Base-by-base conservation (phyloP, 23 tunicate species). In the Styela plicata region DNA sequence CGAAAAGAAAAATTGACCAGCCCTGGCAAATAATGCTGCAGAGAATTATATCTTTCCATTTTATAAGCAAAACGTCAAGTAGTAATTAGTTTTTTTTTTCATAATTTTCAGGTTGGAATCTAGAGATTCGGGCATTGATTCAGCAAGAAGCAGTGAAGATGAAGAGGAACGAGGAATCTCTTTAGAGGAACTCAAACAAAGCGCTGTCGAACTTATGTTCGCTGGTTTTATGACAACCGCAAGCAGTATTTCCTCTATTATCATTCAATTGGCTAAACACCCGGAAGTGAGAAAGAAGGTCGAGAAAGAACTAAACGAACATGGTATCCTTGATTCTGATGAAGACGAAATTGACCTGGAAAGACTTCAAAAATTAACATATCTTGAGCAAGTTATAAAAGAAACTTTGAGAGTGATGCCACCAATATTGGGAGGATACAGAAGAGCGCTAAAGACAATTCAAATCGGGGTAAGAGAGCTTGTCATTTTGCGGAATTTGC, bases 401-500 rank as follows among this genome's bases (percentile, higher is more conserved):
- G 98, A 94, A 79, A 88, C 90, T 0, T 81, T 88, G 33, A 53
- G 98, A 22, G 2, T 85, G 31, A 80, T 84, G 36, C 93, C 98
- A 3, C 94, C 98, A 52, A 83, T 94, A 7, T 74, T 88, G 0
- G 98, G 94, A 17, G 93, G 71, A 29, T 94, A 84, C 79, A 74
- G 98, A 52, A 74, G 70, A 69, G 98, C 94, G 24, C 64, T 26
- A 32, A 87, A 92, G 70, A 92, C 97, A 22, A 87, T 92, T 37
- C 89, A 92, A 83, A 74, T 92, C 52, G 97, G 97, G 89, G 97
- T 91, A 74, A 86, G 97, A 85, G 18, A 37, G 7, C 31, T 66
- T 25, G 7, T 66, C 17, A 3, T 44, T 44, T n/a, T n/a, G n/a
- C n/a, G n/a, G n/a, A n/a, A n/a, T n/a, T n/a, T n/a, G n/a, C n/a